Base-by-base conservation (phyloP, 1,140 invertebrate genomes). In the Leptestheria dahalacensis region DNA sequence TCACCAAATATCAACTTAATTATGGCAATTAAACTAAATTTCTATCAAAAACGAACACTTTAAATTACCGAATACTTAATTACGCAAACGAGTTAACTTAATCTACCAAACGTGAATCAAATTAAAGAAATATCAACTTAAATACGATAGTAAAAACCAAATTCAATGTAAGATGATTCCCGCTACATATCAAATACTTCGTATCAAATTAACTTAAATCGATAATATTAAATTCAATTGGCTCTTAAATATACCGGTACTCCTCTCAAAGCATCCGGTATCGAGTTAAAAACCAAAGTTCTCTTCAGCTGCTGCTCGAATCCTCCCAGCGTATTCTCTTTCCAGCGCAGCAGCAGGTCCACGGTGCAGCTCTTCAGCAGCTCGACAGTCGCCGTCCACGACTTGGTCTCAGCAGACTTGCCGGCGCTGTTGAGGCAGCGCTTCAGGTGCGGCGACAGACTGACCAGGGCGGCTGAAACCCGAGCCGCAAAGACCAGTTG, bases 221-320 rank as follows among this genome's bases (percentile, higher is more conserved):
- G 33, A 41, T 41, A n/a, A 41, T 41, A 41, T 41, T 41, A 41
- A 41, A 41, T 41, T 41, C 33, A 41, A 41, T 41, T 9, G n/a
- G n/a, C n/a, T n/a, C n/a, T 51, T 51, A n/a, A 51, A 29, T 33
- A n/a, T 18, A 55, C 53, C 53, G 53, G 53, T 29, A 28, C 33
- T 2, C 12, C n/a, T 55, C 20, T 55, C 15, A 55, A 20, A 12
- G 53, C 21, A 18, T 55, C 28, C 12, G 53, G 1, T 2, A 29
- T 28, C 3, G 53, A 11, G 18, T 29, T 55, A 20, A 55, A 29
- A 15, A 12, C 20, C 33, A 55, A 10, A 20, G 26, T 26, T n/a
- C 9, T 10, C 28, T 55, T 28, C 53, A 55, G 12, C 10, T 55
- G 26, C 18, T 55, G 23, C 2, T 20, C n/a, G 26, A 55, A 29